Percentiles rank a stretch among this genome's conserved stretches.
Conservation (phyloP, 2,888 invertebrate genomes). For the Crepidodera aurea region DNA sequence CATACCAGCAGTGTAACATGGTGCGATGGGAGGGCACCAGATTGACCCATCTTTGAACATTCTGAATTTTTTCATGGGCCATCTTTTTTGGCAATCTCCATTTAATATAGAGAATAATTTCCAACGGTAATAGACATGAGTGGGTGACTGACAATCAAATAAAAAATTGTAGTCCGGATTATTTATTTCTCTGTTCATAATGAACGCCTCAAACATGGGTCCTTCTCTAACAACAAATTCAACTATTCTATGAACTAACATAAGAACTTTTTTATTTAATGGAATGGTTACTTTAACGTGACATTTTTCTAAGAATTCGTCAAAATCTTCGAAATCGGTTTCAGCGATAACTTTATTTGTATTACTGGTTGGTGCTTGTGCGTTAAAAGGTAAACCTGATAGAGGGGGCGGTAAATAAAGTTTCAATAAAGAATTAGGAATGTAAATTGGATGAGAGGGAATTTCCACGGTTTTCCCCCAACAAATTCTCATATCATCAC, state of each 20-base stretch:
- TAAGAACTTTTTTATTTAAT: slow-evolving; percentile 76
- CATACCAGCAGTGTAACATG: slow-evolving; percentile 94
- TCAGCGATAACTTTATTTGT: slow-evolving; percentile 34
- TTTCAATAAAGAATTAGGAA: slow-evolving; percentile 85
- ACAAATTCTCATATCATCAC: slow-evolving; percentile 92
- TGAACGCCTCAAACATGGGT: slow-evolving; percentile 98
- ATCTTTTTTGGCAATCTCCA: slow-evolving; percentile 88
- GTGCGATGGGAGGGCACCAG: slow-evolving; percentile 94
- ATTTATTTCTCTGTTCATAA: slow-evolving; percentile 95
- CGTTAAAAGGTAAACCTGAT: slow-evolving; percentile 97
- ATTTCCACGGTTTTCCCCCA: slow-evolving; percentile 98
- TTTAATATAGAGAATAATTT: slow-evolving; percentile 94
- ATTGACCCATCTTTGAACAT: slow-evolving; percentile 96
- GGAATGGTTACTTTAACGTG: slow-evolving; percentile 72
- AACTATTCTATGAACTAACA: slow-evolving; percentile 94
- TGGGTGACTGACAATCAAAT: slow-evolving; percentile 79
- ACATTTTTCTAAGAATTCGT: slow-evolving; percentile 33
- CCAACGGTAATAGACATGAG: slow-evolving; percentile 69
- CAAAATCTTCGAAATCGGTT: slow-evolving; percentile 45
- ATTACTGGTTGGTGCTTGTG: slow-evolving; percentile 72
- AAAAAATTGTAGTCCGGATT: slow-evolving; percentile 97
- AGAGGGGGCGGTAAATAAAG: slow-evolving; percentile 84
- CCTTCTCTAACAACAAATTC: slow-evolving; percentile 99
- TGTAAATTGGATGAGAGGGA: slow-evolving; percentile 93
- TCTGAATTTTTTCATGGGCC: slow-evolving; percentile 88